phyloP scores from a whole-genome alignment of 1,140 invertebrate species.

The Drosophila ambigua region DNA sequence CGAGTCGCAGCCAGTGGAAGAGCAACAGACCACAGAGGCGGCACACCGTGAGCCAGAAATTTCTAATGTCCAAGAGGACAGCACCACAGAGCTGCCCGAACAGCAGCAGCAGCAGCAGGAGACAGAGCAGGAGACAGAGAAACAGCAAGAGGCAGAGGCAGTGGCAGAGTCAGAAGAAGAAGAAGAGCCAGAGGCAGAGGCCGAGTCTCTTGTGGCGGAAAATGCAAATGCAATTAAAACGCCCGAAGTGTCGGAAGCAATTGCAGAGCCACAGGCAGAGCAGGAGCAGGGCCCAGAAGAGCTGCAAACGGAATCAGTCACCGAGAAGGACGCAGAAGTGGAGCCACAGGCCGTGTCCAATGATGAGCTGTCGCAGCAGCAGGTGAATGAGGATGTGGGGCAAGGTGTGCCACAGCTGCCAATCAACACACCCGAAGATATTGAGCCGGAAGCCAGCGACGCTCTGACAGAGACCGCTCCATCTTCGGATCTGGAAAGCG shows the following conservation, averaged over 20 bases:
- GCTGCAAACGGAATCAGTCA: no score
- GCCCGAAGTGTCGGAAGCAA: constrained; percentile 76
- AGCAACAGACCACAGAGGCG: constrained; percentile 50
- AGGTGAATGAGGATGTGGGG: constrained; percentile 30
- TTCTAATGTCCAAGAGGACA: constrained; percentile 19
- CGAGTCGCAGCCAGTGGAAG: constrained; percentile 29
- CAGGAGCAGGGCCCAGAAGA: constrained; percentile 1
- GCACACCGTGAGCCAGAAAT: constrained; percentile 29
- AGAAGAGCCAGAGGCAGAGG: constrained; percentile 17
- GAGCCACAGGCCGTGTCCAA: constrained; percentile 21
- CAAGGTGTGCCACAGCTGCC: constrained; percentile 23
- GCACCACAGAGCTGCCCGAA: constrained; percentile 23
- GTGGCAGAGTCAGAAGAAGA: constrained; percentile 11
- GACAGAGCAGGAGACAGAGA: constrained; percentile 14
- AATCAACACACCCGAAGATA: constrained; percentile 44
- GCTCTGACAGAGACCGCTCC: constrained; percentile 13
- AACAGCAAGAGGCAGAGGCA: neutral
- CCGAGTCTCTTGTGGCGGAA: constrained; percentile 25
- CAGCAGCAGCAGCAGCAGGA: neutral
- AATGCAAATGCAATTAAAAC: constrained; percentile 80
- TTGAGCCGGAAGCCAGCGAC: constrained; percentile 32
- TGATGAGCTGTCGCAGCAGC: constrained; percentile 53
- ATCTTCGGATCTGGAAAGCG: neutral
- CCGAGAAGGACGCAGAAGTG: constrained; percentile 16
- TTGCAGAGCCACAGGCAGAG: constrained; percentile 44